Base-by-base conservation (phyloP, 2,113 vertebrate species). In the Heterochromis multidens region DNA sequence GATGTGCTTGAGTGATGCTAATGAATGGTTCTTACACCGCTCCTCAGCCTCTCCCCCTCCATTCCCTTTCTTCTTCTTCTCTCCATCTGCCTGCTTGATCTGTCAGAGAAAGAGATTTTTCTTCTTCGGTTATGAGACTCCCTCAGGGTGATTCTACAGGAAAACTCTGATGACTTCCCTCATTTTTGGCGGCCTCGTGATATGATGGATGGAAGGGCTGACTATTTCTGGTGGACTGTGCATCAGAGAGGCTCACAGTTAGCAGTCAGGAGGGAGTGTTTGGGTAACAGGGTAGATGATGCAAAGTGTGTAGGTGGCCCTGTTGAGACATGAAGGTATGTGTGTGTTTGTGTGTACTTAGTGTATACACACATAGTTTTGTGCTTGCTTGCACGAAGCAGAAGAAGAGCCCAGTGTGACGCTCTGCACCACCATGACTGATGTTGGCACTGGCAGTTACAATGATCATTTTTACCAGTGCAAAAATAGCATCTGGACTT, bases 1-100 rank as follows among this genome's bases (percentile, higher is more conserved):
- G 83, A 91, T 87, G 76, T 86, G 60, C 90, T 88, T 80, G 87
- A 91, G 74, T 61, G 82, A 89, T 86, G 77, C 85, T 92, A 90
- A 93, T 94, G 87, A 94, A 87, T 72, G 33, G 74, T 90, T 86
- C 46, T 82, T 80, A 62, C 60, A 33, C 60, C 58, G 19, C 40
- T 85, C 61, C 19, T 78, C 65, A 16, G 57, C 81, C 46, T 82
- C 40, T 77, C 29, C 58, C 25, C 12, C 59, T 84, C 13, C 14
- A 3, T 78, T 85, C 59, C 9, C 31, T 61, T 77, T 82, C 72
- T 77, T 76, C 61, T 43, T 81, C 67, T 57, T 74, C 79, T 65
- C 87, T 90, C 82, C 82, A 79, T 94, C 82, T 86, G 76, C 61
- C 81, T 54, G 37, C 90, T 84, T 88, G 81, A 89, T 94, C 70